Conservation (phyloP, 2,797 vertebrate species). For the Podargus strigoides region DNA sequence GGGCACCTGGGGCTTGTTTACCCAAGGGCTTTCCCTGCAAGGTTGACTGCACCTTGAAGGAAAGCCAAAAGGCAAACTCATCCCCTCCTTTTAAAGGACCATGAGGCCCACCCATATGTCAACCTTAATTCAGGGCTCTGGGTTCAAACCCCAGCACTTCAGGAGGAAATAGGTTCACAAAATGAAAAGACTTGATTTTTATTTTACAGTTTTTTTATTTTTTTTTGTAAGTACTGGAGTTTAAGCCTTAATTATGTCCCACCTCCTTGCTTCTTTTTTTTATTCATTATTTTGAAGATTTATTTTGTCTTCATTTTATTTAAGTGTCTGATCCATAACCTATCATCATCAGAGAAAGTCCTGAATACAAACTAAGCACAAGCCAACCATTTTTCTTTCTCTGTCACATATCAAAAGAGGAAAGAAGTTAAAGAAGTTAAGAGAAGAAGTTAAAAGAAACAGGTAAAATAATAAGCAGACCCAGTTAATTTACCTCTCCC, state of each 20-base stretch:
- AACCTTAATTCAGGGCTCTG: no score
- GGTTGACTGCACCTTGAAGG: no score
- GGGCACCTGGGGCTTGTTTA: no score
- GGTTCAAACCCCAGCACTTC: no score
- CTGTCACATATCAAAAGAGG: background rate
- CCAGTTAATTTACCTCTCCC: background rate
- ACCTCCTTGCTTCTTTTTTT: background rate
- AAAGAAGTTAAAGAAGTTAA: background rate
- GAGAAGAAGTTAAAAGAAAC: background rate
- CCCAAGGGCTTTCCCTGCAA: no score
- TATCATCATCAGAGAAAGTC: background rate
- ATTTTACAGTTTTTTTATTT: no score
- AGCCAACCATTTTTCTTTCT: background rate
- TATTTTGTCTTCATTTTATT: background rate
- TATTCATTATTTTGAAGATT: background rate
- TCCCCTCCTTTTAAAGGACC: no score
- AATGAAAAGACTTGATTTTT: background rate
- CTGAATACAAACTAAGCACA: background rate
- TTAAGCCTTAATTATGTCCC: background rate
- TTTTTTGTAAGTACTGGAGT: no score
- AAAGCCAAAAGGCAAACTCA: no score
- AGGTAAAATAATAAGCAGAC: background rate
- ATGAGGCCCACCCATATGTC: no score
- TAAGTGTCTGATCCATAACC: background rate
- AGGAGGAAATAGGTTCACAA: background rate